Percentiles rank a stretch among this genome's conserved stretches.
phyloP scores from a whole-genome alignment of 2,797 vertebrate genomes.

The Meda fulgida region DNA sequence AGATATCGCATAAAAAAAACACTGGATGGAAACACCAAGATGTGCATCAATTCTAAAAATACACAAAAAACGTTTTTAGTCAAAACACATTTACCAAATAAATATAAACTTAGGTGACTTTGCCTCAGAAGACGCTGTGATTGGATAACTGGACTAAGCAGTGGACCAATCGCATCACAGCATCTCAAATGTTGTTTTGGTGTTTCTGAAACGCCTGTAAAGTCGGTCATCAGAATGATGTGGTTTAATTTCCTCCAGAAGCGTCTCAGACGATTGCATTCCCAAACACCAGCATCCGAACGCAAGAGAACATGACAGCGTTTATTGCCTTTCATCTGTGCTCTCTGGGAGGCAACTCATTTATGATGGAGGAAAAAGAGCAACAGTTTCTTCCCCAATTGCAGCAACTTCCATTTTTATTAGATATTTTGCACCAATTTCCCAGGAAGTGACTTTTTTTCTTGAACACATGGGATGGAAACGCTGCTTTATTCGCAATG shows the following conservation, averaged over 20 bases:
- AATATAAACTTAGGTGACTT: background rate
- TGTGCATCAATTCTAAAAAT: background rate
- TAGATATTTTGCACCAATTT: background rate
- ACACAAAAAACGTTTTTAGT: too few relatives aligned
- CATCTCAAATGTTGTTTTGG: background rate
- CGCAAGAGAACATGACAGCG: too few relatives aligned
- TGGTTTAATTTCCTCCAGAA: background rate
- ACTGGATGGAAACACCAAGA: background rate
- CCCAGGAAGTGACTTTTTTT: background rate
- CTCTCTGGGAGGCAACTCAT: background rate
- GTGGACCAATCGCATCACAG: background rate
- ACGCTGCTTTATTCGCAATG: background rate
- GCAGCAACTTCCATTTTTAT: background rate
- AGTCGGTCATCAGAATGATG: background rate
- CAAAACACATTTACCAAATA: too few relatives aligned
- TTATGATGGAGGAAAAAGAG: background rate
- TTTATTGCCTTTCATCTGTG: background rate
- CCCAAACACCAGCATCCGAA: background rate
- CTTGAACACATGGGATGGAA: background rate
- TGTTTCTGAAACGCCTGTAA: background rate
- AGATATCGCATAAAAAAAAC: background rate
- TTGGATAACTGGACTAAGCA: background rate
- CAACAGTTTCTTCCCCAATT: background rate
- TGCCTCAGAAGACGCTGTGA: background rate
- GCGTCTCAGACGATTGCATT: background rate